These are phyloP conservation scores for Crocodylus rhombifer DNA, from an alignment of 2,797 vertebrate species.

Conservation along the genomic window DNA sequence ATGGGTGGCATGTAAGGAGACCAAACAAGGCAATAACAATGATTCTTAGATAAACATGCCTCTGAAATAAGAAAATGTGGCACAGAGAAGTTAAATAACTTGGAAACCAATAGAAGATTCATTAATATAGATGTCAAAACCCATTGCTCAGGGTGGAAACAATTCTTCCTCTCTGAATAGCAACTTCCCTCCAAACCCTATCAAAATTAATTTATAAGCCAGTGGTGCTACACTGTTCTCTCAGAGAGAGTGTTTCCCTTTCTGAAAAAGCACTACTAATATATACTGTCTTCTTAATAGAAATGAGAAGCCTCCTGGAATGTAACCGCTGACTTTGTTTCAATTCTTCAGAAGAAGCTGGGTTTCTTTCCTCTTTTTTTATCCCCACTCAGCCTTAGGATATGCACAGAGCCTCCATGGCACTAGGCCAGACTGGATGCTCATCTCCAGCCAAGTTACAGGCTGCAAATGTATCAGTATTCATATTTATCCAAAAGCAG, in stretches of 20 bases:
- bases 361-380: neutral
- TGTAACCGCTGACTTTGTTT: neutral
- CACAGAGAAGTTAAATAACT: neutral
- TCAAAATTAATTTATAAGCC: neutral
- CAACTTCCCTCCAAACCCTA: neutral
- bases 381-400: neutral
- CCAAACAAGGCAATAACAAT: neutral
- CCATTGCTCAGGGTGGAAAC: neutral
- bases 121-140: neutral
- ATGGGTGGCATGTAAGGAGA: neutral
- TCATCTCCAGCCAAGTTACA: neutral
- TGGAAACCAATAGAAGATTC: rapidly evolving
- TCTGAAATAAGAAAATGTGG: neutral
- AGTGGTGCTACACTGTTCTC: neutral
- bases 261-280: neutral
- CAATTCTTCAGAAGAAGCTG: neutral
- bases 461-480: neutral
- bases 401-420: neutral
- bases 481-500: neutral
- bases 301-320: neutral
- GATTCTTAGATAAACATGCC: neutral
- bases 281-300: neutral
- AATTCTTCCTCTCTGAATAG: neutral
- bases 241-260: neutral
- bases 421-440: neutral